Base-by-base conservation (phyloP, 1,140 invertebrate genomes). In the Aphidius ervi region DNA sequence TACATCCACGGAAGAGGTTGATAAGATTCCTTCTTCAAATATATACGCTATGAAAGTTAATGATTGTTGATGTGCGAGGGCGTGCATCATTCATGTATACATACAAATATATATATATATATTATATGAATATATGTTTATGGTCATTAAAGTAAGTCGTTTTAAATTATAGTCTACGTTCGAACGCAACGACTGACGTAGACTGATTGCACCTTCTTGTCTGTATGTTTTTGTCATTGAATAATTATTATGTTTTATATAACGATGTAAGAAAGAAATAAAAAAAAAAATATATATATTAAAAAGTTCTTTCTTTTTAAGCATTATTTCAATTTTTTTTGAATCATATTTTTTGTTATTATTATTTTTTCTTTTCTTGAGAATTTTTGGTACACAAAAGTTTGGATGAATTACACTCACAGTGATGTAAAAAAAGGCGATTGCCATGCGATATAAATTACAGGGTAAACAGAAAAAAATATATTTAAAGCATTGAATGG, bases 61-160 rank as follows among this genome's bases (percentile, higher is more conserved):
- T 48, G 49, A 10, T 10, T 52, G 49, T 39, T 52, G 49, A 54
- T 54, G 52, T 54, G 52, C 42, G 52, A 54, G 52, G 52, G 52
- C 16, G 39, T 42, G 16, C 49, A 37, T 52, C 23, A 41, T 54
- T 54, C 39, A 9, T 41, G 42, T 54, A 6, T 39, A 41, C 9
- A n/a, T 37, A 41, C 9, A 40, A 10, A 41, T 39, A 41, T 20
- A 37, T 31, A 31, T 31, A 31, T 5, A 9, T n/a, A 52, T n/a
- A 7, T 41, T 54, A 16, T 37, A 40, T 54, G 40, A 41, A 54
- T 10, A 37, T 41, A 41, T 37, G 52, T 40, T 54, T 54, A 54
- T 62, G 60, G 60, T 53, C 60, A 57, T 62, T 56, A 62, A 62
- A 62, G 48, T 56, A 58, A 62, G 60, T 57, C 60, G 54, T 62